A percentile compares a stretch with the other conserved stretches of the same genome.
Conservation (phyloP, 2,797 vertebrate genomes). For the Hoplostethus mediterraneus region DNA sequence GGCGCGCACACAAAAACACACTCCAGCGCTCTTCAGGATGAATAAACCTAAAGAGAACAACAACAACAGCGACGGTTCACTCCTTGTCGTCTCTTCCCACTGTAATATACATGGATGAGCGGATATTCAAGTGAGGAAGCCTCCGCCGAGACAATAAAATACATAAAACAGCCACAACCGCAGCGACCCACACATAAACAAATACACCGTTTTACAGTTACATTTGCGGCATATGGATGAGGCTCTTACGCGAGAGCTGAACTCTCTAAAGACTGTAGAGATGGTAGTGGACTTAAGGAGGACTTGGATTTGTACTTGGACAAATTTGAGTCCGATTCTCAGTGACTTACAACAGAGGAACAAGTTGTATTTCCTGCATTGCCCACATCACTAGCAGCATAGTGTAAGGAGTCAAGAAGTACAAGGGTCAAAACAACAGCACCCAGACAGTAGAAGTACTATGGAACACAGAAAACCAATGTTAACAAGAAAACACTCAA, state of each 20-base stretch:
- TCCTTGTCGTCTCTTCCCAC: conserved; percentile 8
- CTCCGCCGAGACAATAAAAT: conserved; percentile 8
- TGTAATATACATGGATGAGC: conserved; percentile 26
- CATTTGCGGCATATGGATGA: not conserved
- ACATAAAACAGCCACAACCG: conserved; percentile 9
- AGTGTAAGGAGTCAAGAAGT: not conserved
- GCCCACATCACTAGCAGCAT: not conserved
- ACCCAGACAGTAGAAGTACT: not conserved
- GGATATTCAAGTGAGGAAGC: conserved; percentile 5
- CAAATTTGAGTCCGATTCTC: no score
- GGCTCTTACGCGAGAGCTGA: not conserved
- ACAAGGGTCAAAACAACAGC: conserved; percentile 18
- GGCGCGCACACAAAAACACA: conserved; percentile 49
- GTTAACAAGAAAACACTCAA: no score
- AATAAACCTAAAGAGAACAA: conserved; percentile 66
- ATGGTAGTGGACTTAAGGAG: no score
- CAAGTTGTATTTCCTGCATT: not conserved
- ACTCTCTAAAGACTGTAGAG: no score
- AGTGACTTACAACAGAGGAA: conserved; percentile 17
- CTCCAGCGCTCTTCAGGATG: conserved; percentile 54
- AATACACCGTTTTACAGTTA: conserved; percentile 23
- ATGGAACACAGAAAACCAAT: not conserved
- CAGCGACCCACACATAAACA: conserved; percentile 2
- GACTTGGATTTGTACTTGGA: no score
- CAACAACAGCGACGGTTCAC: not conserved